These are phyloP conservation scores for Argynnis bischoffii DNA, from an alignment of 2,888 invertebrate genomes.

Conservation along the genomic window DNA sequence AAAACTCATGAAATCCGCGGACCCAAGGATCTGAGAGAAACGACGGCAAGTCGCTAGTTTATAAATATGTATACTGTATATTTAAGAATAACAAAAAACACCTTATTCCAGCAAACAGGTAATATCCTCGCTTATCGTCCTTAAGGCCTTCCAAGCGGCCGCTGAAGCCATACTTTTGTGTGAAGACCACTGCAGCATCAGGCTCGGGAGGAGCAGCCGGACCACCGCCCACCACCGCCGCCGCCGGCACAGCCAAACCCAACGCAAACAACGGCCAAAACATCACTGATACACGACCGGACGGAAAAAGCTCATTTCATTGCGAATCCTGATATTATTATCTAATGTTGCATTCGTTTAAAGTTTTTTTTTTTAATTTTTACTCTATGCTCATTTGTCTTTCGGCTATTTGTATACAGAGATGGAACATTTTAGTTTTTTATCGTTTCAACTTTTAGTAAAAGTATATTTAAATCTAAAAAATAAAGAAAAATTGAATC, in stretches of 20 bases:
- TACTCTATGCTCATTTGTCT: neutral
- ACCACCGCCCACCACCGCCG: slow-evolving; percentile 85
- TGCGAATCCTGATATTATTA: slow-evolving; percentile 15
- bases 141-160: slow-evolving; percentile 85
- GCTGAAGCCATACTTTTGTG: slow-evolving; percentile 83
- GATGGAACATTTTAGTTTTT: too few relatives aligned
- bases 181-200: slow-evolving; percentile 87
- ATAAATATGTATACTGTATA: too few relatives aligned
- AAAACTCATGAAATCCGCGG: too few relatives aligned
- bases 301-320: neutral
- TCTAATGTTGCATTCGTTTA: slow-evolving; percentile 3
- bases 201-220: slow-evolving; percentile 85
- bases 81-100: slow-evolving; percentile 48
- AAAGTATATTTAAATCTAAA: too few relatives aligned
- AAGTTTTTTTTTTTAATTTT: neutral
- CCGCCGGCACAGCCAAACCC: slow-evolving; percentile 47
- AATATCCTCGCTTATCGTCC: slow-evolving; percentile 83
- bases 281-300: slow-evolving; percentile 50
- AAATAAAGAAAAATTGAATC: too few relatives aligned
- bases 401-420: too few relatives aligned
- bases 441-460: too few relatives aligned
- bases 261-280: slow-evolving; percentile 48
- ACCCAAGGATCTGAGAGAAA: too few relatives aligned
- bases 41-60: too few relatives aligned
- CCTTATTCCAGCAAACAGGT: slow-evolving; percentile 88